A percentile compares a stretch with the other conserved stretches of the same genome.
phyloP scores from a whole-genome alignment of 2,797 vertebrate genomes.

The Oreonectes daqikongensis region DNA sequence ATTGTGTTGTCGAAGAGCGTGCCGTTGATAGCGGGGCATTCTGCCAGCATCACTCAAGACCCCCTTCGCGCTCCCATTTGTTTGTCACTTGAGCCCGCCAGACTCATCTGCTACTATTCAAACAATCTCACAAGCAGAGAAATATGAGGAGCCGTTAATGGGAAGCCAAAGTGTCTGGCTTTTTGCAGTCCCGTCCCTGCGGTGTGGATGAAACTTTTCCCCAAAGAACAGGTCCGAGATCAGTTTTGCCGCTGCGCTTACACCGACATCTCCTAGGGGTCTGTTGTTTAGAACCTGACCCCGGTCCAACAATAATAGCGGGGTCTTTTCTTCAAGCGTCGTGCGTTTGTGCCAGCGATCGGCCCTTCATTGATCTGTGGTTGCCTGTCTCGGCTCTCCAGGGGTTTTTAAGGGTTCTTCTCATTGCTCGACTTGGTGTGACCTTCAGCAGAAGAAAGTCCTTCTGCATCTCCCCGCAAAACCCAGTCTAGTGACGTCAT shows the following conservation, averaged over 20 bases:
- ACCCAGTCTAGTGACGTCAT: constrained; percentile 72
- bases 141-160: constrained; percentile 59
- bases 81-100: constrained; percentile 49
- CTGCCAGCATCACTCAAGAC: constrained; percentile 39
- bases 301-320: constrained; percentile 54
- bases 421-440: constrained; percentile 67
- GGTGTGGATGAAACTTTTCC: constrained; percentile 47
- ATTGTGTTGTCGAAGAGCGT: constrained; percentile 32
- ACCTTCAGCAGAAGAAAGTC: constrained; percentile 73
- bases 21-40: constrained; percentile 29
- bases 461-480: constrained; percentile 54
- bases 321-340: constrained; percentile 61
- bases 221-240: constrained; percentile 49
- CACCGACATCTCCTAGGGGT: constrained; percentile 37
- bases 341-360: constrained; percentile 60
- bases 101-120: constrained; percentile 49
- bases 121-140: constrained; percentile 43
- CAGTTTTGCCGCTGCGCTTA: constrained; percentile 39
- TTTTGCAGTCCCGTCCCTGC: constrained; percentile 40
- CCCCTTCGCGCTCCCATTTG: constrained; percentile 37
- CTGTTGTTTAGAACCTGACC: constrained; percentile 59
- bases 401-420: constrained; percentile 62
- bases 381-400: constrained; percentile 61
- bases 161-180: constrained; percentile 55
- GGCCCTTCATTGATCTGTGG: constrained; percentile 76